A percentile compares a stretch with the other conserved stretches of the same genome.
phyloP scores from a whole-genome alignment of 2,888 invertebrate species.

The Lasioglossum malachurum region DNA sequence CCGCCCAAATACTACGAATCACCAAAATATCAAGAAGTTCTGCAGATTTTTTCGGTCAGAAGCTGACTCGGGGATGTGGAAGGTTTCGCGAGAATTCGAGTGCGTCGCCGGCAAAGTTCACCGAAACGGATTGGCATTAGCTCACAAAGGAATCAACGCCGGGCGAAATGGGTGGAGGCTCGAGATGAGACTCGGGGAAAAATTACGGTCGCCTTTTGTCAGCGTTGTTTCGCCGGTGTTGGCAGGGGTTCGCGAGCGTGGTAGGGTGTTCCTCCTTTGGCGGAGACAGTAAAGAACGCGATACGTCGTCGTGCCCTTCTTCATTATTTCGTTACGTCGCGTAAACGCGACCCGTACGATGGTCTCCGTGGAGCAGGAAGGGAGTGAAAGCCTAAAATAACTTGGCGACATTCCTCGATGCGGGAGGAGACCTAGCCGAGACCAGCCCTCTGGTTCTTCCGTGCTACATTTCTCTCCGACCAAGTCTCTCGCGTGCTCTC shows the following conservation, averaged over 20 bases:
- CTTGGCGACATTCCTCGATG: constrained; percentile 75
- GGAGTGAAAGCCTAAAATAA: constrained; percentile 78
- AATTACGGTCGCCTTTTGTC: constrained; percentile 10
- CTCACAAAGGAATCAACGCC: neutral
- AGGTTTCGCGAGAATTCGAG: neutral
- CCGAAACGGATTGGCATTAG: neutral
- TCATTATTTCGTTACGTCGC: constrained; percentile 78
- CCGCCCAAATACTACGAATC: neutral
- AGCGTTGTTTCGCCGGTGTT: neutral
- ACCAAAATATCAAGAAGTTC: neutral
- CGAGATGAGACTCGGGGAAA: neutral
- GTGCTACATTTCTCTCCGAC: constrained; percentile 39
- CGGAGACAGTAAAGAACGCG: constrained; percentile 13
- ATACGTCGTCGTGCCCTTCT: constrained; percentile 60
- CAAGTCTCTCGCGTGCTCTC: neutral
- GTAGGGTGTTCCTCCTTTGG: constrained; percentile 26
- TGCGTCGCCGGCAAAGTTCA: neutral
- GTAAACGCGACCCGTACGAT: constrained; percentile 67
- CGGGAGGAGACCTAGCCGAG: constrained; percentile 26
- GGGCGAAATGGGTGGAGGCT: neutral
- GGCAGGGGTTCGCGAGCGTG: constrained; percentile 15
- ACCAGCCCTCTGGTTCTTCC: constrained; percentile 43
- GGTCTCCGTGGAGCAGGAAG: constrained; percentile 43
- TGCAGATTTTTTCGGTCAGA: neutral
- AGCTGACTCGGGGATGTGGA: neutral